Base-by-base conservation (phyloP, 2,888 invertebrate genomes). In the Synergus laeviventris region DNA sequence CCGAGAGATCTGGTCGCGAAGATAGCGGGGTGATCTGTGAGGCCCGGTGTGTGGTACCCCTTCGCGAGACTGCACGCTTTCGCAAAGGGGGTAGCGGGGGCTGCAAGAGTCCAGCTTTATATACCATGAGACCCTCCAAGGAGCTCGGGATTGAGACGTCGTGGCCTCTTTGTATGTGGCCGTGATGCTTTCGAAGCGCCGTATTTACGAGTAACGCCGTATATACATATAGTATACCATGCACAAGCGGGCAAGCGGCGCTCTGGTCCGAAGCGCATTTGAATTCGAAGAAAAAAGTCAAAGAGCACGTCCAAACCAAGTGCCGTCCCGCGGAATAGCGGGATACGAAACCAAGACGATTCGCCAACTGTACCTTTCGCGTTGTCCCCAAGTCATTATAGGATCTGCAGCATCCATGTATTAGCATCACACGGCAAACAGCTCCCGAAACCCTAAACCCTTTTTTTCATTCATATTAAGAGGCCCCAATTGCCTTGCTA, bases 11-110 rank as follows among this genome's bases (percentile, higher is more conserved):
- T 88, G 85, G 82, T 78, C 86, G 85, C 79, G 77, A 78, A 89
- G 90, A 90, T 90, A 90, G 88, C 89, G 86, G 86, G 87, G 89
- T 90, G 90, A 90, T 90, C 90, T 90, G 90, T 89, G 90, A 89
- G 90, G 88, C 90, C 90, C 88, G 89, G 89, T 90, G 90, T 90
- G 90, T 90, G 90, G 90, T 90, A 90, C 87, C 87, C 89, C 74
- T 75, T 75, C 79, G 79, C 79, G 80, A 79, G 76, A 64, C 78
- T 81, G 78, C 80, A 81, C 78, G 80, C 80, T 81, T 86, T 83
- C 84, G 82, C 83, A 83, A 81, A 78, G 80, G 82, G 81, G 79
- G 79, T 56, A 79, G 74, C 74, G 77, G 74, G 78, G 76, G 66
- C 80, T 80, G 81, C 78, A 78, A 77, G 81, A 78, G 82, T 73